Base-by-base conservation (phyloP, 2,113 vertebrate species). In the Scatophagus argus region DNA sequence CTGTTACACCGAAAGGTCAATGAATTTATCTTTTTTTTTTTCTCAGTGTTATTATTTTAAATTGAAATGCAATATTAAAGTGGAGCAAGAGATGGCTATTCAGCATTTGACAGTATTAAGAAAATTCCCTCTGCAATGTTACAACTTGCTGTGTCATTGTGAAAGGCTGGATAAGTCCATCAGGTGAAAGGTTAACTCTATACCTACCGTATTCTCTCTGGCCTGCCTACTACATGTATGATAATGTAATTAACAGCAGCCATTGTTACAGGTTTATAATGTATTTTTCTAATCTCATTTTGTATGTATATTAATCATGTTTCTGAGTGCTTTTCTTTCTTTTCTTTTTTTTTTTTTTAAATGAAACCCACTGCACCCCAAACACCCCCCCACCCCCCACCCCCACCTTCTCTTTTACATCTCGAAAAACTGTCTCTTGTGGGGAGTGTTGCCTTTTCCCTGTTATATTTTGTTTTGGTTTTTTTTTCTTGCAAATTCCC, bases 241-340 rank as follows among this genome's bases (percentile, higher is more conserved):
- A 94, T 96, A 95, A 95, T 96, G 95, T 96, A 95, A 95, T 95
- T 95, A 94, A 95, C 94, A 95, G 93, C 94, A 95, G 93, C 94
- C 95, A 95, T 94, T 95, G 95, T 96, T 95, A 96, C 95, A 96
- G 92, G 95, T 95, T 96, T 96, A 94, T 95, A 96, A 96, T 96
- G 95, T 96, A 96, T 96, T 96, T 96, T 96, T 96, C 95, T 96
- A 96, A 94, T 94, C 94, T 95, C 94, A 95, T 96, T 96, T 96
- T 96, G 94, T 96, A 96, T 96, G 95, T 96, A 93, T 95, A 94
- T 94, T 95, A 94, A 94, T 94, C 93, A 93, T 94, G 88, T 93
- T 93, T 94, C 87, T 87, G 90, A 90, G 92, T 91, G 82, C 82
- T 90, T 88, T 85, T 86, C 87, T 91, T 89, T 90, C 74, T 81